Evolutionary conservation across 2,113 vertebrate genomes (phyloP).

Genomic region (Mormyrus iriodes): DNA sequence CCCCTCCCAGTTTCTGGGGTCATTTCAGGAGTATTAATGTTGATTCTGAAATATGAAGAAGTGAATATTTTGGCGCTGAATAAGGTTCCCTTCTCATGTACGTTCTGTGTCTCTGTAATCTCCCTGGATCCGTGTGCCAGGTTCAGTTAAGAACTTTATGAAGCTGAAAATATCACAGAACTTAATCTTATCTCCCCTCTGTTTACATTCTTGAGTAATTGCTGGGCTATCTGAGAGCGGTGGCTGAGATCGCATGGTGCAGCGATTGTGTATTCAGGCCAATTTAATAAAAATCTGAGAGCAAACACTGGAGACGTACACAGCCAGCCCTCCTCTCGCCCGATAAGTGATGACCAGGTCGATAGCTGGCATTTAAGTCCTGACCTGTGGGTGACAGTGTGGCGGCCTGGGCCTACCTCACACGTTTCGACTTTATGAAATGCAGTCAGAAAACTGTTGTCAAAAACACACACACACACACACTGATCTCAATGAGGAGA

Average conservation of each 20-base stretch:
- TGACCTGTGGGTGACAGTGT: not conserved
- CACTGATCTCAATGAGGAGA: not conserved
- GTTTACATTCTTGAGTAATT: constrained; percentile 10
- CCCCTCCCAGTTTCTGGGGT: not conserved
- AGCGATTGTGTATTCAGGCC: constrained; percentile 24
- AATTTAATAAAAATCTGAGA: constrained; percentile 37
- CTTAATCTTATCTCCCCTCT: constrained; percentile 9
- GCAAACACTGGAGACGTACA: constrained; percentile 18
- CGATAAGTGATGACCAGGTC: constrained; percentile 30
- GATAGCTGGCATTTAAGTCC: not conserved
- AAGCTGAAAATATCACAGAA: not conserved
- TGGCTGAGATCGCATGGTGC: not conserved
- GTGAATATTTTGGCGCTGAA: not conserved
- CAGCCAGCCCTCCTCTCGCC: constrained; percentile 44
- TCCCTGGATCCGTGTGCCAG: not conserved
- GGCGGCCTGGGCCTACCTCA: not conserved
- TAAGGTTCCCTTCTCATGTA: not conserved
- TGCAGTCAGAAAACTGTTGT: not conserved
- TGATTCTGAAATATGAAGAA: not conserved
- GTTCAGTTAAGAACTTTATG: not conserved
- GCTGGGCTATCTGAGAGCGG: constrained; percentile 14
- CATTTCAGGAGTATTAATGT: not conserved
- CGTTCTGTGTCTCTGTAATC: constrained; percentile 32
- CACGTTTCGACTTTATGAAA: not conserved
- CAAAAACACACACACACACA: not conserved